A percentile compares a stretch with the other conserved stretches of the same genome.
These are phyloP conservation scores for Lacerta viridis DNA, from an alignment of 2,797 vertebrate genomes.

Conservation along the genomic window DNA sequence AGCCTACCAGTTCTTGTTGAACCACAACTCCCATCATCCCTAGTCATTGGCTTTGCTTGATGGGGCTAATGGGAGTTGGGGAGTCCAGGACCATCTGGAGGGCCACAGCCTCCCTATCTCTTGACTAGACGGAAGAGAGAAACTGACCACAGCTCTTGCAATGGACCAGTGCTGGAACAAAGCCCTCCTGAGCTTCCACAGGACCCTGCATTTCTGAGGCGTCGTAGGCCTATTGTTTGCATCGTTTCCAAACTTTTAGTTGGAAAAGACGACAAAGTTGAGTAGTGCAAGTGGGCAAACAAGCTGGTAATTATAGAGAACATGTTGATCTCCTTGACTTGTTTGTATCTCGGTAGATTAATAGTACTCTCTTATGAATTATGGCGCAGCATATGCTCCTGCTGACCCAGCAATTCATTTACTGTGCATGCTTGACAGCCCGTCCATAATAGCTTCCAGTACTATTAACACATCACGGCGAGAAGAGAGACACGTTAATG, in stretches of 20 bases:
- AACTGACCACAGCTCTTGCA: not conserved
- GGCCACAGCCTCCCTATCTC: too few relatives aligned
- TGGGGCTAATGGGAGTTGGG: too few relatives aligned
- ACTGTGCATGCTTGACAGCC: slow-evolving; percentile 40
- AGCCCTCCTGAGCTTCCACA: not conserved
- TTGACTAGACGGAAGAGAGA: not conserved
- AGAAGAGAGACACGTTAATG: slow-evolving; percentile 57
- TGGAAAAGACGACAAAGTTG: slow-evolving; percentile 32
- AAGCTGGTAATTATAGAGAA: slow-evolving; percentile 38
- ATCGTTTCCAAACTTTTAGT: slow-evolving; percentile 33
- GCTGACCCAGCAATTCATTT: slow-evolving; percentile 47
- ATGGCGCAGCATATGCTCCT: slow-evolving; percentile 8
- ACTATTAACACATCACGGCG: slow-evolving; percentile 51
- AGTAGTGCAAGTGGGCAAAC: slow-evolving; percentile 25
- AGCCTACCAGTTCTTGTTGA: too few relatives aligned
- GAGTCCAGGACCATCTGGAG: too few relatives aligned
- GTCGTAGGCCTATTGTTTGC: not conserved
- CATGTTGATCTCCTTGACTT: slow-evolving; percentile 19
- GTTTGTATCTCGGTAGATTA: slow-evolving; percentile 18
- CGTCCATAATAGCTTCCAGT: slow-evolving; percentile 48
- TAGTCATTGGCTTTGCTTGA: too few relatives aligned
- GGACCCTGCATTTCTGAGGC: not conserved
- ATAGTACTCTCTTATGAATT: slow-evolving; percentile 36
- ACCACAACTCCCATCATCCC: too few relatives aligned
- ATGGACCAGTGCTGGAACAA: too few relatives aligned